Base-by-base conservation (phyloP, 2,113 vertebrate species). In the Nyctibius bracteatus region DNA sequence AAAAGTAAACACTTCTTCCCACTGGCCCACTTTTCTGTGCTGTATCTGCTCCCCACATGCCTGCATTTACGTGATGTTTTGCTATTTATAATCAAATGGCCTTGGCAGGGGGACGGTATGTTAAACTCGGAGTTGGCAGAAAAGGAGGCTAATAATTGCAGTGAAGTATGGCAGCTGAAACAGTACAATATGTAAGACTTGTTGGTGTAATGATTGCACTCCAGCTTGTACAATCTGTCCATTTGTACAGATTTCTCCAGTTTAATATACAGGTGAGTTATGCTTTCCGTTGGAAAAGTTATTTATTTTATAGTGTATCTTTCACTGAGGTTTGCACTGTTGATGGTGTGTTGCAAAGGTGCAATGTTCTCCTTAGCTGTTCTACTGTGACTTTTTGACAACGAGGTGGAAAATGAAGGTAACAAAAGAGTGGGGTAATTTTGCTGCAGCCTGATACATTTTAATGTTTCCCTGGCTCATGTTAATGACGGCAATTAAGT, bases 61-160 rank as follows among this genome's bases (percentile, higher is more conserved):
- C 85, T 95, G 65, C 87, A 41, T 93, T 96, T 97, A 94, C 9
- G 47, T 89, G 94, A 85, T 94, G 59, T 91, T 93, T 95, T 86
- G 92, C 89, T 97, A 93, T 95, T 96, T 97, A 92, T 95, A 97
- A 91, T 87, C 90, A 91, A 89, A 93, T 90, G 88, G 85, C 86
- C 86, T 97, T 96, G 96, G 92, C 90, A 94, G 79, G 58, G 79
- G 86, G 86, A 95, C 75, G 14, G 85, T 85, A 37, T 92, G 96
- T 86, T 92, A 95, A 95, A 91, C 71, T 93, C 5, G 1, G 79
- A 93, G 92, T 31, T 97, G 95, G 94, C 97, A 96, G 96, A 68
- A 95, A 90, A 86, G 46, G 30, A 95, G 63, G 43, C 74, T 91
- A 94, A 95, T 94, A 96, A 94, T 89, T 96, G 83, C 83, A 67